Base-by-base conservation (phyloP, 30 jellyfish, hydroid and myxozoan species). In the Pelagia noctiluca region DNA sequence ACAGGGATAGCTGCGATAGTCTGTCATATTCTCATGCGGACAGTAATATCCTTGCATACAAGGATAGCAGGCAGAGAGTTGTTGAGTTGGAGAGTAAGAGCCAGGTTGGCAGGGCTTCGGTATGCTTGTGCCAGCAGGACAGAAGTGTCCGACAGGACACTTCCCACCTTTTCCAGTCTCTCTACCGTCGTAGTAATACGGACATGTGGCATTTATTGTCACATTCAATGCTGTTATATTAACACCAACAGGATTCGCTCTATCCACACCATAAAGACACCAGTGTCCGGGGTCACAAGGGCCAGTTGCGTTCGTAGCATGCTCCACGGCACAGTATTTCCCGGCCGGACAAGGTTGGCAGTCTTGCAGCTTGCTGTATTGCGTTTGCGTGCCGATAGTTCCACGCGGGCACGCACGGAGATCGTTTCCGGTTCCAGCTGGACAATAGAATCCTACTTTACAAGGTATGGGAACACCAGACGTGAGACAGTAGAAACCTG, bases 311-410 rank as follows among this genome's bases (percentile, higher is more conserved):
- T 92, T 95, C 26, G 97, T 83, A 21, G 91, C 88, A 54, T 71
- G 83, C 34, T 83, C 96, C 24, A 18, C 35, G 2, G 76, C 86
- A 47, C 99, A 95, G 37, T 82, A 95, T 62, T 95, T 95, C 34
- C 99, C 99, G n/a, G 93, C 88, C 0, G 99, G 97, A 63, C 99
- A 95, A 18, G 97, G 96, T 64, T 79, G 90, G 66, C 99, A 95
- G 64, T 95, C 97, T 25, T 66, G 88, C 21, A 88, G 50, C 37
- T 86, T 66, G 60, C 64, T 76, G 57, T 95, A 95, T 33, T 83
- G 67, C 36, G 31, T 61, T 71, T 89, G 95, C 37, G 87, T 47
- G 0, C 99, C 99, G 37, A 63, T 83, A 12, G 99, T 95, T 52
- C 99, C 99, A 35, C 97, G 96, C 13, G 99, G 99, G 75, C 99